Evolutionary conservation across 2,888 invertebrate genomes (phyloP).

Genomic region (Mesochorus sp.): DNA sequence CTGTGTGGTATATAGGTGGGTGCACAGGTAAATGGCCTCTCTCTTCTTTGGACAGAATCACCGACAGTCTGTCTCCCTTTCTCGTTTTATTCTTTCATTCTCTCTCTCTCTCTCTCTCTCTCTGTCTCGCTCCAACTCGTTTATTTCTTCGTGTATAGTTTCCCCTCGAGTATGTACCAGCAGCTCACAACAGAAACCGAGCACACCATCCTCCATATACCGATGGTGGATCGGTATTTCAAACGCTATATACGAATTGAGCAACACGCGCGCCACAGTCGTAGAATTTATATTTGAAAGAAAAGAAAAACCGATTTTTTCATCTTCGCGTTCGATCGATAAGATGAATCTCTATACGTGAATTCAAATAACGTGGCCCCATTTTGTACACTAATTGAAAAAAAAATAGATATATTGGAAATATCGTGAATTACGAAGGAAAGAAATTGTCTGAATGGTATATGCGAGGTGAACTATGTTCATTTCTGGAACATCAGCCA

Average conservation of each 20-base stretch:
- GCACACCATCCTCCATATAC: background rate
- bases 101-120: background rate
- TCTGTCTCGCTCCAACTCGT: background rate
- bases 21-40: constrained; percentile 8
- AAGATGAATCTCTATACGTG: background rate
- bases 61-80: constrained; percentile 4
- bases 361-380: background rate
- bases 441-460: no score
- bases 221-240: background rate
- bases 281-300: constrained; percentile 8
- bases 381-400: background rate
- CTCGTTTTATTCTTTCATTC: no score
- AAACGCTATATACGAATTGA: constrained; percentile 10
- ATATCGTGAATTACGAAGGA: no score
- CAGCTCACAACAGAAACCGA: background rate
- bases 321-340: background rate
- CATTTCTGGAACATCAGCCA: no score
- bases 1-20: background rate
- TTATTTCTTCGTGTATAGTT: background rate
- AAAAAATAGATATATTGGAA: no score
- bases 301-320: background rate
- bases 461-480: no score
- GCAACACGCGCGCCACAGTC: constrained; percentile 16
- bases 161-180: background rate
- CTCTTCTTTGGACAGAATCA: constrained; percentile 27